Evolutionary conservation across 2,888 invertebrate genomes (phyloP), one percentile per base, ranked within the genome.

Genomic region (Lissonota sp.): DNA sequence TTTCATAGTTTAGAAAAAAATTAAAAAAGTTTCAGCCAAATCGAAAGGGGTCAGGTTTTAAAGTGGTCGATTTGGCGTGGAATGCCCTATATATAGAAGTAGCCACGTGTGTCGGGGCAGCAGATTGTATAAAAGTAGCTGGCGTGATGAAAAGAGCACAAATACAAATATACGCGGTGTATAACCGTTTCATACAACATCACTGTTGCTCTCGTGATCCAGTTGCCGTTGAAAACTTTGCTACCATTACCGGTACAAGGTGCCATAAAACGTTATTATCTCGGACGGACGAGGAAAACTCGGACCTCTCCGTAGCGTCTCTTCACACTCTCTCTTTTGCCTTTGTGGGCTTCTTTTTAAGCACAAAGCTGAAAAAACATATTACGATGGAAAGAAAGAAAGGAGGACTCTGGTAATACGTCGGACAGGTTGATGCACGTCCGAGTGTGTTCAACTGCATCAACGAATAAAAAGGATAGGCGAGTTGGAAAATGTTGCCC

Each of bases 221-320:
- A 51, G 49, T 64, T 70, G 63, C 51, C 40, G 55, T 64, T 44
- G 73, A 70, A 74, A 79, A 70, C 79, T 79, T 69, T 44, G 53
- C 67, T 51, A 69, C 53, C 49, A 26, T 66, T 66, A 42, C 66
- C 57, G 16, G 75, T 42, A 66, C 60, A 62, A 66, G 79, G 73
- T 57, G 57, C 26, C 42, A 67, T 49, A 53, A 72, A 79, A 79
- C 53, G 53, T 55, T 73, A 62, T 79, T 79, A 79, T 49, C 73
- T 63, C 37, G 72, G 72, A 69, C 49, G 62, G 73, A 73, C 55
- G 67, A 73, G 55, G 37, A 40, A 69, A 72, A 63, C 60, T 69
- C 51, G 67, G 67, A 69, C 67, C 62, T 75, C 6, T 60, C 44
- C 60, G 42, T 69, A n/a, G 75, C 14, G 44, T 16, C 16, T 37